phyloP scores from a whole-genome alignment of 2,113 vertebrate genomes.

The Rana temporaria region DNA sequence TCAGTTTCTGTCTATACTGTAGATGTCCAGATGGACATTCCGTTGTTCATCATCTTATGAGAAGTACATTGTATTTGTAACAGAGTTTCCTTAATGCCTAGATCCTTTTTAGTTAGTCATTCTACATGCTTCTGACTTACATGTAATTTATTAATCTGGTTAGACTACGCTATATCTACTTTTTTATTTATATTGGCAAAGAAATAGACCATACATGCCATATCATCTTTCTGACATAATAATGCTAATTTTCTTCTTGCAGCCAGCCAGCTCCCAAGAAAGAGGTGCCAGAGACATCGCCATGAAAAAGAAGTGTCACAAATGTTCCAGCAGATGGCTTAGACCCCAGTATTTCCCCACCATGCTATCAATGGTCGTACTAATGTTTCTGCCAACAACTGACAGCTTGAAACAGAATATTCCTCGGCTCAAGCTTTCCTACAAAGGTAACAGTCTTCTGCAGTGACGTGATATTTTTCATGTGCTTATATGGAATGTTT shows the following conservation, averaged over 20 bases:
- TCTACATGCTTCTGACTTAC: too few relatives aligned
- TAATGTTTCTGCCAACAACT: conserved; percentile 75
- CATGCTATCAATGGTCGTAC: conserved; percentile 71
- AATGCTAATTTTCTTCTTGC: conserved; percentile 13
- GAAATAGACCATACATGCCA: background rate
- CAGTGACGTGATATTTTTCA: conserved; percentile 18
- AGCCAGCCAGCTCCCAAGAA: conserved; percentile 7
- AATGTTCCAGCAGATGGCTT: conserved; percentile 59
- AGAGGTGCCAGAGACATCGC: conserved; percentile 46
- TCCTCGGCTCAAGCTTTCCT: conserved; percentile 88
- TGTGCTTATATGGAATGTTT: background rate
- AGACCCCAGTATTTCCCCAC: conserved; percentile 65
- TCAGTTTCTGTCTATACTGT: too few relatives aligned
- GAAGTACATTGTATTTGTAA: too few relatives aligned
- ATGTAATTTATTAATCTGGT: too few relatives aligned
- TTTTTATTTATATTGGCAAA: background rate
- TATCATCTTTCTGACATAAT: conserved; percentile 31
- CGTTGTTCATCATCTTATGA: too few relatives aligned
- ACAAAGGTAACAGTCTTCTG: conserved; percentile 84
- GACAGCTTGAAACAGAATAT: conserved; percentile 85
- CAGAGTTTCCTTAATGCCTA: too few relatives aligned
- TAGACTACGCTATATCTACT: background rate
- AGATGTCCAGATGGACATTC: too few relatives aligned
- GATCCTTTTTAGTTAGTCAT: too few relatives aligned
- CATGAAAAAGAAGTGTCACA: conserved; percentile 46